Conservation (phyloP, 2,113 vertebrate species). For the Sorex fumeus region DNA sequence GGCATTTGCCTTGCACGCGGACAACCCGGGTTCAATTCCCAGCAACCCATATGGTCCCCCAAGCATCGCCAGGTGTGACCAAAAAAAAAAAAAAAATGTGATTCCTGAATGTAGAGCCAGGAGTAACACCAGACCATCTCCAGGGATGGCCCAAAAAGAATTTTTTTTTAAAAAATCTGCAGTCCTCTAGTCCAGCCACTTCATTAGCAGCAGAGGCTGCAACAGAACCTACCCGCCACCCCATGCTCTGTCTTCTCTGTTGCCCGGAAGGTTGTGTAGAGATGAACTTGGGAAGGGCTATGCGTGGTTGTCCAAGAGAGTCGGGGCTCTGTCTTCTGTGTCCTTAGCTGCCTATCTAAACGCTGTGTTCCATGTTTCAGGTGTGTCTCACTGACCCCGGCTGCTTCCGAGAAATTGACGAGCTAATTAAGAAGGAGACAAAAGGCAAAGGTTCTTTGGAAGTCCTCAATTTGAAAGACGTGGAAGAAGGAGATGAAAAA, state of each 20-base stretch:
- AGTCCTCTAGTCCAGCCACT: background rate
- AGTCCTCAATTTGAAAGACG: constrained; percentile 96
- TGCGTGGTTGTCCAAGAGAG: constrained; percentile 54
- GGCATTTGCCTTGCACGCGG: no score
- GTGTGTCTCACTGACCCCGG: constrained; percentile 97
- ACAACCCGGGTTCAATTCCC: no score
- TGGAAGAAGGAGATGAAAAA: constrained; percentile 98
- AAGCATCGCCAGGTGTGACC: no score
- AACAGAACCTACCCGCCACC: background rate
- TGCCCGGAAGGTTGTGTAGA: no score
- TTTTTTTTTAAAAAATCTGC: no score
- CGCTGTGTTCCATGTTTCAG: constrained; percentile 85
- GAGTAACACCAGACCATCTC: no score
- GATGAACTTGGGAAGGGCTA: background rate
- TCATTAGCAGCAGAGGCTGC: no score
- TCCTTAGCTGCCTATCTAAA: background rate
- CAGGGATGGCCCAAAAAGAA: no score
- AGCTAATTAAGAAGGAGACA: constrained; percentile 96
- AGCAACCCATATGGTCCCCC: no score
- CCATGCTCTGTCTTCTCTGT: accelerated
- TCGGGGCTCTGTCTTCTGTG: background rate
- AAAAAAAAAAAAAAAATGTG: no score
- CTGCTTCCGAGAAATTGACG: constrained; percentile 98
- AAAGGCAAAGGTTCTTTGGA: constrained; percentile 96
- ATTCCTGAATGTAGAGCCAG: no score